Percentiles rank a stretch among this genome's conserved stretches.
These are phyloP conservation scores for Phrixothrix hirtus DNA, from an alignment of 2,888 invertebrate species.

Conservation along the genomic window DNA sequence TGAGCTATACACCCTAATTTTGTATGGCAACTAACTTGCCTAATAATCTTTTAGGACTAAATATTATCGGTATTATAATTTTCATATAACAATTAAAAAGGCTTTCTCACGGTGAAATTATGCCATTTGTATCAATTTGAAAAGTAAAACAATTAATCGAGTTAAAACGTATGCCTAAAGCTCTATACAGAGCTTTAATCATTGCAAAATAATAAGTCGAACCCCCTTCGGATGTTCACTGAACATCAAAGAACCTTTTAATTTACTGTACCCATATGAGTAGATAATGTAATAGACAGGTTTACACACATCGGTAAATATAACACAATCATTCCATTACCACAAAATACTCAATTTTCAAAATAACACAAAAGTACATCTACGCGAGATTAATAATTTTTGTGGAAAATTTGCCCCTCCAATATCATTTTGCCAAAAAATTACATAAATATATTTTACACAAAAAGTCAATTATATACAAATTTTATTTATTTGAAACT, in stretches of 20 bases:
- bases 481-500: no score
- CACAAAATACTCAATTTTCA: not conserved
- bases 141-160: slow-evolving; percentile 23
- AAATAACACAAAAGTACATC: not conserved
- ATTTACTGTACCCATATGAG: slow-evolving; percentile 24
- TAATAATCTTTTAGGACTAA: no score
- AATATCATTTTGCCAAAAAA: no score
- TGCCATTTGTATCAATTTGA: slow-evolving; percentile 1
- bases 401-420: no score
- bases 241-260: slow-evolving; percentile 28
- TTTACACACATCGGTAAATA: slow-evolving; percentile 21
- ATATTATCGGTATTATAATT: no score
- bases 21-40: not conserved
- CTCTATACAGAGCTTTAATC: slow-evolving; percentile 19
- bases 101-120: not conserved
- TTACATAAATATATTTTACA: no score
- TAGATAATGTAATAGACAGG: slow-evolving; percentile 19
- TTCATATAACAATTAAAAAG: not conserved
- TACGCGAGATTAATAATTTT: no score
- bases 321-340: slow-evolving; percentile 10
- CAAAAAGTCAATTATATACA: no score
- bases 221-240: slow-evolving; percentile 19
- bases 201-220: slow-evolving; percentile 25
- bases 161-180: slow-evolving; percentile 21
- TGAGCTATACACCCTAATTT: not conserved